A percentile compares a stretch with the other conserved stretches of the same genome.
Conservation (phyloP, 2,797 vertebrate genomes). For the Sebastes paucispinis region DNA sequence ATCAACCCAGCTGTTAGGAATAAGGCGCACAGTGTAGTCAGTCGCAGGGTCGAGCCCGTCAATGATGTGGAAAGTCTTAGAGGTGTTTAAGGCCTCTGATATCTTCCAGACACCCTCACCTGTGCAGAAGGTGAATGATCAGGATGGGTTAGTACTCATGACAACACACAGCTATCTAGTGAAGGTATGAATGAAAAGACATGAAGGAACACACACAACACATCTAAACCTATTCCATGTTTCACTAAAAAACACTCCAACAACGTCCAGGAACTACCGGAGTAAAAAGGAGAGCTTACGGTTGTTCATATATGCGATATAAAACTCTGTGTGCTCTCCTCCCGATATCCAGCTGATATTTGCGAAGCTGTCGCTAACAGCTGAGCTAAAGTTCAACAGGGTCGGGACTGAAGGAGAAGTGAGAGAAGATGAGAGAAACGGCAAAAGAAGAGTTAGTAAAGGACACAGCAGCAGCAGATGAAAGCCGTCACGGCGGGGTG, state of each 20-base stretch:
- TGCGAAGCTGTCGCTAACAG: constrained; percentile 76
- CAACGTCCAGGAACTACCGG: neutral
- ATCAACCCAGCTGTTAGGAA: constrained; percentile 90
- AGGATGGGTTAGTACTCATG: constrained; percentile 44
- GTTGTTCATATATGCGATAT: constrained; percentile 77
- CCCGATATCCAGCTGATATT: constrained; percentile 81
- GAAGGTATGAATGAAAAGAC: constrained; percentile 5
- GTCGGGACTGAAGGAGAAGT: constrained; percentile 48
- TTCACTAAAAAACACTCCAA: neutral
- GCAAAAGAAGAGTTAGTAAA: constrained; percentile 62
- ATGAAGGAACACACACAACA: neutral
- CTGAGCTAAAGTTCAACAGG: constrained; percentile 75
- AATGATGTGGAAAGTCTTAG: constrained; percentile 87
- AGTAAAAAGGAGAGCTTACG: constrained; percentile 63
- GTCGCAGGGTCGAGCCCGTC: constrained; percentile 87
- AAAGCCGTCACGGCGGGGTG: constrained; percentile 1
- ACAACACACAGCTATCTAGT: constrained; percentile 10
- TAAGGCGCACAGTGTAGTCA: constrained; percentile 87
- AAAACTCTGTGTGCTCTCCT: constrained; percentile 68
- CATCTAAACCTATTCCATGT: neutral
- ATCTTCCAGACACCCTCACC: constrained; percentile 88
- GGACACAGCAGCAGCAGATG: constrained; percentile 28
- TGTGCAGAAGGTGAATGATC: constrained; percentile 70
- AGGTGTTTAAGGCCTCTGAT: constrained; percentile 86
- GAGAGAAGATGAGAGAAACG: constrained; percentile 34